Evolutionary conservation across 2,797 vertebrate genomes (phyloP), one percentile per base, ranked within the genome.

Genomic region (Lepidocolaptes lacrymiger): DNA sequence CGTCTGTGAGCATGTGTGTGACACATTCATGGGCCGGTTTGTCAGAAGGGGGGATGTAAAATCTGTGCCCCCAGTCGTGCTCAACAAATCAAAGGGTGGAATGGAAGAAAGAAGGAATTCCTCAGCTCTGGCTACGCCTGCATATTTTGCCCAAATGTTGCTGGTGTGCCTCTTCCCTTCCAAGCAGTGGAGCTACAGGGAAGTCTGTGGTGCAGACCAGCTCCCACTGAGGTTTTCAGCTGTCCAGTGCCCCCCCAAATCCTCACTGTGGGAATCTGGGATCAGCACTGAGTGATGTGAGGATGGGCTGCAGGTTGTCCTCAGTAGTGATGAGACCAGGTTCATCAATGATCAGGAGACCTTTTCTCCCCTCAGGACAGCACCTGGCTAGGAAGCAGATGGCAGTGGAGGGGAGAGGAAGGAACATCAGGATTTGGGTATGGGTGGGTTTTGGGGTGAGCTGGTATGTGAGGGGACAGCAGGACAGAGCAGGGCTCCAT

Each of bases 141-240:
- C 83, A 89, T 71, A 58, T 83, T 93, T 78, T 74, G 75, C 93
- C 92, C 93, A 90, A 96, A 96, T 80, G 87, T 74, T 88, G 61
- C 68, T 41, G 63, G 36, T 0, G 2, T 39, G 41, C 20, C 3
- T 4, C 54, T 54, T 78, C 28, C 34, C 1, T 9, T 75, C 41
- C 48, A 6, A 3, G 34, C 20, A 5, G 28, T 0, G 1, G 44
- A 64, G 43, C 71, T 54, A 23, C 6, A 0, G 43, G 48, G 36
- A 84, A 82, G 91, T 59, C 44, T 84, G 81, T 30, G 46, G 27
- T 49, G 61, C 79, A 97, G 76, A 72, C 5, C 39, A 34, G 36
- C 6, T 67, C 68, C 68, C 1, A 5, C 16, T 3, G 48, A 0
- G 5, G 32, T 41, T 41, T 73, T 22, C 44, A 8, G 0, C 0